Evolutionary conservation across 2,797 vertebrate species (phyloP), one percentile per base, ranked within the genome.

Genomic region (Lacerta bilineata): DNA sequence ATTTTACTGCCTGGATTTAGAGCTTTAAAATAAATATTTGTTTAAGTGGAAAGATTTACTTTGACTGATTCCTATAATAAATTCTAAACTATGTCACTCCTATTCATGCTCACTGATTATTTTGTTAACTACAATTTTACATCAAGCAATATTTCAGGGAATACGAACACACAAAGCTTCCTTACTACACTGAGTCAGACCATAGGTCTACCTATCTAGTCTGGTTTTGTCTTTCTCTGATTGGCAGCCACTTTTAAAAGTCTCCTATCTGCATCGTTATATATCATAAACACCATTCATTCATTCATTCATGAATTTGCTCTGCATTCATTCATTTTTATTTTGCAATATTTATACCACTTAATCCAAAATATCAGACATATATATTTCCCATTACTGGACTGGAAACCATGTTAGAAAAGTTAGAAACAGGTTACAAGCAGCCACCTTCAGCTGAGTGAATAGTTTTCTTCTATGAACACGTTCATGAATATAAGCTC

Each of bases 1-100:
- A 82, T 90, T 93, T 91, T 77, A 76, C 86, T 89, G 89, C 25
- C 18, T 71, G 85, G 20, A 61, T 89, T 87, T 86, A 91, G 72
- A 87, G 74, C 87, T 68, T 83, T 83, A 36, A 92, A 92, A 85
- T 36, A 91, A 92, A 91, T 85, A 80, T 18, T 83, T 91, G 76
- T 83, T 90, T 89, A 88, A 75, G 29, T 8, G 5, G n/a, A 17
- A 91, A 55, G 20, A 1, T 89, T 92, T 91, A 33, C 43, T 80
- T 76, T 25, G 83, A 59, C 29, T 90, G 75, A 86, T 88, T 94
- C 91, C 59, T 91, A 33, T 46, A 87, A 76, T 81, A 88, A 84
- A 86, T 86, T 83, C 39, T 82, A 43, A 92, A 83, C 27, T 36
- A 6, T 39, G 71, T 83, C 18, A 80, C 90, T 72, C 3, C 0